These are phyloP conservation scores for Caenorhabditis sp. DNA, from an alignment of 2,888 invertebrate species.

Conservation along the genomic window DNA sequence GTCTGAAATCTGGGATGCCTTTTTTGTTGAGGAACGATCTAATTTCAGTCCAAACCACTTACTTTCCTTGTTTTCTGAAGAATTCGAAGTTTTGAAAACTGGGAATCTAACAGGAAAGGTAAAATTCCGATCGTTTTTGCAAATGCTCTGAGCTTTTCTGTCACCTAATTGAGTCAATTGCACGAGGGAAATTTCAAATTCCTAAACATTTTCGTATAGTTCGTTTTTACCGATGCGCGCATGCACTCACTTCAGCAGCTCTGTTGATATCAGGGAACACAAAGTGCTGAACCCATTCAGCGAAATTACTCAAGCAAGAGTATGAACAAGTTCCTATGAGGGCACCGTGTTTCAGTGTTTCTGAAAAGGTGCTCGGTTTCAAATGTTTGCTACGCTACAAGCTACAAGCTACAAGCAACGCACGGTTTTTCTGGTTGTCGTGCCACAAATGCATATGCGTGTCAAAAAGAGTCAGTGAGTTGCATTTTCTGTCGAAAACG, in stretches of 20 bases:
- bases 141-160: slow-evolving; percentile 21
- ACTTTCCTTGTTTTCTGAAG: slow-evolving; percentile 35
- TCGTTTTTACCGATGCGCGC: neutral
- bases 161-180: slow-evolving; percentile 19
- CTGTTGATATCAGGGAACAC: slow-evolving; percentile 49
- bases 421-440: slow-evolving; percentile 22
- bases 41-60: neutral
- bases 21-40: neutral
- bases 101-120: neutral
- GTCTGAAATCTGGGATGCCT: slow-evolving; percentile 32
- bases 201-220: slow-evolving; percentile 8
- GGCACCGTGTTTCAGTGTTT: slow-evolving; percentile 45
- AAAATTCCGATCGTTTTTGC: slow-evolving; percentile 8
- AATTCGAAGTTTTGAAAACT: slow-evolving; percentile 12
- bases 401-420: neutral
- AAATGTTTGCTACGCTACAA: no score
- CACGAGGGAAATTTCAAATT: slow-evolving; percentile 59
- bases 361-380: slow-evolving; percentile 30
- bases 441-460: slow-evolving; percentile 55
- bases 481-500: slow-evolving; percentile 41
- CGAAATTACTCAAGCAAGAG: slow-evolving; percentile 35
- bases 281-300: slow-evolving; percentile 45
- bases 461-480: slow-evolving; percentile 59
- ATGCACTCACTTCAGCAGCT: slow-evolving; percentile 23
- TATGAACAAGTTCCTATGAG: slow-evolving; percentile 45